phyloP scores from a whole-genome alignment of 2,888 invertebrate genomes.

The Yponomeuta evonymella region DNA sequence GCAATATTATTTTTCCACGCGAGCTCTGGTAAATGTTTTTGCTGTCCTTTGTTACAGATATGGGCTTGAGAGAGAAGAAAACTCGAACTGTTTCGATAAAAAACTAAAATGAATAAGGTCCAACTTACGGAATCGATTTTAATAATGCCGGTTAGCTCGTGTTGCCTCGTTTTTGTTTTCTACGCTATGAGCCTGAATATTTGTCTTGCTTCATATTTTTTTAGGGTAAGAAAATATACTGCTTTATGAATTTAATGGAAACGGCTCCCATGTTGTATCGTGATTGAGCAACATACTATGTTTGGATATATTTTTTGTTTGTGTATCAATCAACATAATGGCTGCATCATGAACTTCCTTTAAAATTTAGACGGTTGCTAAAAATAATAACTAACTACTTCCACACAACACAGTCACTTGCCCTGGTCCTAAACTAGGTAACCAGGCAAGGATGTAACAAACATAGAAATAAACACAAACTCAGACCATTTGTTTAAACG shows the following conservation, averaged over 20 bases:
- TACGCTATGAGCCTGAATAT: constrained; percentile 29
- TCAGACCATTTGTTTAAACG: too few relatives aligned
- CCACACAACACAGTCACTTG: too few relatives aligned
- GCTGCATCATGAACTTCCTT: too few relatives aligned
- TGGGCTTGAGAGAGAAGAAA: background rate
- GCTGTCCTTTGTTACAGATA: background rate
- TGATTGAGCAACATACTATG: background rate
- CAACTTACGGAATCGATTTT: constrained; percentile 45
- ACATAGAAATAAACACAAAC: too few relatives aligned
- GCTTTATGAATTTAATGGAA: constrained; percentile 29
- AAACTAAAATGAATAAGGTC: background rate
- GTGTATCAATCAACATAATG: too few relatives aligned
- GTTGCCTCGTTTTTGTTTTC: constrained; percentile 28
- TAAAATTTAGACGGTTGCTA: too few relatives aligned
- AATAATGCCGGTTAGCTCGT: constrained; percentile 38
- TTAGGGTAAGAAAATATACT: constrained; percentile 24
- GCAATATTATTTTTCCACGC: background rate
- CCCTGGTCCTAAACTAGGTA: too few relatives aligned
- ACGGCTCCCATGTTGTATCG: constrained; percentile 20
- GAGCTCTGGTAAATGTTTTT: background rate
- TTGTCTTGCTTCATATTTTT: constrained; percentile 32
- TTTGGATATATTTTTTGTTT: too few relatives aligned
- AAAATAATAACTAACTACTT: too few relatives aligned
- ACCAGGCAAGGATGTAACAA: too few relatives aligned
- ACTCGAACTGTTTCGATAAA: background rate